Evolutionary conservation across 2,888 invertebrate genomes (phyloP).

Genomic region (Galerucella nymphaeae): DNA sequence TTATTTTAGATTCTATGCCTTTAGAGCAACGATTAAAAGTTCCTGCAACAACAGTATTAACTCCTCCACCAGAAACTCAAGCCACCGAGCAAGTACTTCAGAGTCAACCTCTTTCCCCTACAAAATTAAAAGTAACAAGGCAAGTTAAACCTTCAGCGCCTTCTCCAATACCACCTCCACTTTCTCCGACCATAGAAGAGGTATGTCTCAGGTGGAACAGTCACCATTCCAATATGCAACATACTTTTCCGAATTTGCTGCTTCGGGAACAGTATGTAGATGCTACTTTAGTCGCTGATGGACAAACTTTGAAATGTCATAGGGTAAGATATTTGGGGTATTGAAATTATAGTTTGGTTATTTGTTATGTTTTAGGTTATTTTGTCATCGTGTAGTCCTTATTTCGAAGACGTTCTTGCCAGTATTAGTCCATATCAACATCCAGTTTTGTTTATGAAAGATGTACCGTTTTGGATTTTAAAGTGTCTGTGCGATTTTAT

Average conservation of each 20-base stretch:
- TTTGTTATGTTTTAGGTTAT: conserved; percentile 60
- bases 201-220: conserved; percentile 70
- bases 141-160: conserved; percentile 47
- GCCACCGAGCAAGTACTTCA: conserved; percentile 49
- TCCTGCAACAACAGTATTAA: conserved; percentile 18
- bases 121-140: conserved; percentile 60
- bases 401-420: conserved; percentile 66
- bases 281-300: conserved; percentile 69
- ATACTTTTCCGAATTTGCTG: conserved; percentile 66
- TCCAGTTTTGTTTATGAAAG: conserved; percentile 67
- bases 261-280: conserved; percentile 68
- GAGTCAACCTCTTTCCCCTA: conserved; percentile 59
- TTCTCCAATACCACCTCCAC: conserved; percentile 36
- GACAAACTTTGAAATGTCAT: conserved; percentile 68
- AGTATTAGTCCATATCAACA: conserved; percentile 65
- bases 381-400: conserved; percentile 67
- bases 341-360: not conserved
- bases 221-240: conserved; percentile 69
- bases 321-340: conserved; percentile 57
- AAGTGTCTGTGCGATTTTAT: conserved; percentile 67
- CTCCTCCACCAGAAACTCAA: conserved; percentile 21
- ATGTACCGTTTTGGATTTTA: conserved; percentile 67
- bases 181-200: conserved; percentile 54
- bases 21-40: conserved; percentile 52
- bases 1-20: conserved; percentile 57